Percentiles rank a stretch among this genome's conserved stretches.
Evolutionary conservation across 1,140 invertebrate genomes (phyloP).

Genomic region (Callitettix versicolor): DNA sequence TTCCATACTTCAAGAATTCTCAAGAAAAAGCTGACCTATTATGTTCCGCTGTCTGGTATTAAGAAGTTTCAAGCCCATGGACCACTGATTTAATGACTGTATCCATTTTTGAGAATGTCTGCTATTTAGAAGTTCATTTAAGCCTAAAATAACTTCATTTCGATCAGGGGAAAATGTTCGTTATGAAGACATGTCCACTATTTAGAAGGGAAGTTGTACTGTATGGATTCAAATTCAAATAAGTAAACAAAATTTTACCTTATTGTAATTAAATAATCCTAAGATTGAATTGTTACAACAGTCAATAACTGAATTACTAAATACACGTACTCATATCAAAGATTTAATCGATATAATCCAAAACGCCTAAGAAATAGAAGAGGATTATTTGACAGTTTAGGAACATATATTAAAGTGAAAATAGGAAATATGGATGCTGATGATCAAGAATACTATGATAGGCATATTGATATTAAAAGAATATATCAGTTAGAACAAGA

Average conservation of each 20-base stretch:
- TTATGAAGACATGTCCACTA: no score
- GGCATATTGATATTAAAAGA: background rate
- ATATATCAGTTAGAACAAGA: background rate
- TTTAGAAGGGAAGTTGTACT: no score
- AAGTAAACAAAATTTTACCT: background rate
- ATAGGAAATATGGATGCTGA: background rate
- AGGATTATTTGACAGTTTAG: background rate
- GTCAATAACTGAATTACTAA: background rate
- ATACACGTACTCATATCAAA: background rate
- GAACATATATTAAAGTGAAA: background rate
- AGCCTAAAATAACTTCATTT: no score
- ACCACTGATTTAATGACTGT: no score
- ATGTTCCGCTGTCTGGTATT: no score
- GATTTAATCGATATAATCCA: background rate
- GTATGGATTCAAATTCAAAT: background rate
- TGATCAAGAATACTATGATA: background rate
- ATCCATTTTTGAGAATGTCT: no score
- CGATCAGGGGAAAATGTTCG: no score
- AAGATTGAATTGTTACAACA: background rate
- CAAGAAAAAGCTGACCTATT: no score
- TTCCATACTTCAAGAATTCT: no score
- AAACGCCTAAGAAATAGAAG: background rate
- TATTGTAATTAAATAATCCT: background rate
- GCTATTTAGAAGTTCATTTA: no score
- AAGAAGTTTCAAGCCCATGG: no score